Evolutionary conservation across 2,888 invertebrate species (phyloP), one percentile per base, ranked within the genome.

Genomic region (Campoletis raptor): DNA sequence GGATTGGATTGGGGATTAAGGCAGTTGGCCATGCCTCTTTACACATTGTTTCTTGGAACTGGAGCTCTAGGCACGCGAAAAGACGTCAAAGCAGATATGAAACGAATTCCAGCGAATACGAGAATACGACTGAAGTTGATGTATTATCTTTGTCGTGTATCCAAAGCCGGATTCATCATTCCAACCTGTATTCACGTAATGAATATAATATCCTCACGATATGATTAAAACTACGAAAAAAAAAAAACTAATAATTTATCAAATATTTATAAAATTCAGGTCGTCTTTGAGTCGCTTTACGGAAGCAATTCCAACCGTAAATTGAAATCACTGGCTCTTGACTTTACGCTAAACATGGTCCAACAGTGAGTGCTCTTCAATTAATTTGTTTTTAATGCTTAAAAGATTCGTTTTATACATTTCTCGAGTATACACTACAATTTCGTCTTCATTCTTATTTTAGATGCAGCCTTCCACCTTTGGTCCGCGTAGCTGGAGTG

Each of bases 281-380:
- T 98, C 57, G 96, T 98, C 78, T 98, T 98, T 94, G 98, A 98
- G 90, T 97, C 98, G 4, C 95, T 99, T 15, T 98, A 97, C 94
- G 98, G 98, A 42, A 96, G 95, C 5, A 97, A 97, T 90, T 98
- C 98, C 0, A 98, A 98, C 94, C 95, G 97, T 0, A 97, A 98
- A 90, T 95, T 99, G 84, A 97, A 98, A 90, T 96, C 96, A 8
- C 95, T 97, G 94, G 97, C 98, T 0, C 95, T 99, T 18, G 97
- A 97, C 94, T 98, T 98, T 94, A 96, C 98, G 15, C 96, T 97
- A 83, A 97, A 97, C 91, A 96, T 98, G 70, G 96, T 98, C 69
- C 96, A 96, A 93, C 96, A 97, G 98, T 98, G 95, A 96, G 97
- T 95, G 24, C 36, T 77, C 69, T 42, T 64, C 48, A 36, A 18